Percentiles rank a stretch among this genome's conserved stretches.
These are phyloP conservation scores for Alcedo quadribrachys DNA, from an alignment of 2,797 vertebrate species.

Conservation along the genomic window DNA sequence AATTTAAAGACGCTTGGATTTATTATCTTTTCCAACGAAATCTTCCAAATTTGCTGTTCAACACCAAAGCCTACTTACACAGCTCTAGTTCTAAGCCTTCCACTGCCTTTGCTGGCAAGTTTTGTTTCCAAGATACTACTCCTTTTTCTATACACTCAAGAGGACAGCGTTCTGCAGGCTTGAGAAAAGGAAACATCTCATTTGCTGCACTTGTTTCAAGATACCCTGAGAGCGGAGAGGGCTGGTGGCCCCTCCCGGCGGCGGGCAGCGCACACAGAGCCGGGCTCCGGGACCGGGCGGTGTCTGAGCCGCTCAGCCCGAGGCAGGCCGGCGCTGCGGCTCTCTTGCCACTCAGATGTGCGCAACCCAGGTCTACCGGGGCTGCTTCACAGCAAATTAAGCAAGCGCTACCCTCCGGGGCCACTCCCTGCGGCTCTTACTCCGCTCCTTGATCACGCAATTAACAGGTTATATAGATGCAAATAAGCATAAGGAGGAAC, in stretches of 20 bases:
- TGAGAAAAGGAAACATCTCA: not conserved
- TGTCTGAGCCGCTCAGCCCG: fast-evolving
- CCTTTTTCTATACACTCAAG: not conserved
- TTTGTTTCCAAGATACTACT: not conserved
- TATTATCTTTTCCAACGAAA: not conserved
- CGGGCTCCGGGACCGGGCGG: not conserved
- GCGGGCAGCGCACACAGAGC: not conserved
- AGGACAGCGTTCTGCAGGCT: not conserved
- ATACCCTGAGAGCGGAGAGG: not conserved
- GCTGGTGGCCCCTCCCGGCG: too few species aligned
- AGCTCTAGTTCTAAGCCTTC: not conserved
- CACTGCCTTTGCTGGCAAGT: not conserved
- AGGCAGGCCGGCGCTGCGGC: fast-evolving
- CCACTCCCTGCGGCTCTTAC: not conserved
- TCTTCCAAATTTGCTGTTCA: not conserved
- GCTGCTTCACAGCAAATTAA: not conserved
- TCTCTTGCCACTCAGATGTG: not conserved
- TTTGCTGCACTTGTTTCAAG: too few species aligned
- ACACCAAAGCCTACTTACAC: not conserved
- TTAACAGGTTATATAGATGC: not conserved
- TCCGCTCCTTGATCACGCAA: fast-evolving
- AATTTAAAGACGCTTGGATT: not conserved
- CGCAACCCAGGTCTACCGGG: not conserved
- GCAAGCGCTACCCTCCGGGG: not conserved
- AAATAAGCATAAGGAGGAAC: not conserved